Base-by-base conservation (phyloP, 1,140 invertebrate genomes). In the Proales similis region DNA sequence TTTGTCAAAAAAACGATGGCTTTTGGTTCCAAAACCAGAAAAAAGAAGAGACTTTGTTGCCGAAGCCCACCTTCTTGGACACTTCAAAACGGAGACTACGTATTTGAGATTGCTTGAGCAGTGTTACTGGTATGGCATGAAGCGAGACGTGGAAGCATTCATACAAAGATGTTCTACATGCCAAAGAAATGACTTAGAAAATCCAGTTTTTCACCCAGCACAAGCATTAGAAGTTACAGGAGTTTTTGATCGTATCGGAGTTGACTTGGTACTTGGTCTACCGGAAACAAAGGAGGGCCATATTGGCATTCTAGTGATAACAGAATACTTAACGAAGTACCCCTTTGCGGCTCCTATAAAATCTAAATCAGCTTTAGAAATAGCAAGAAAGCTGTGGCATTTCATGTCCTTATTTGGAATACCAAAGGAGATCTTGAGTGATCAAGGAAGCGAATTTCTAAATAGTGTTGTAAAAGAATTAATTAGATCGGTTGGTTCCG, bases 401-500 rank as follows among this genome's bases (percentile, higher is more conserved):
- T 48, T 19, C 7, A 48, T 0, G 30, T 3, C 27, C 6, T 6
- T 48, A 11, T 48, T 48, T 48, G 47, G 47, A 7, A 27, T 32
- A 48, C 36, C 36, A 32, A 32, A 48, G 20, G 47, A 48, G 14
- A 27, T 48, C 11, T 26, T 48, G 22, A 32, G 27, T 6, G 47
- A 48, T 29, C 47, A 48, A 48, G 47, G 24, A 26, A 22, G 20
- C 20, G 47, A 48, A 48, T 48, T 48, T 29, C 36, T 27, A n/a
- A 48, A 48, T 12, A 12, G 36, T 14, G 20, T 48, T 29, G 19
- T 48, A 7, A 17, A 48, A n/a, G 26, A 48, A 7, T 48, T 48
- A 48, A 48, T n/a, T 9, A 48, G 17, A 26, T 32, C 30, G 12
- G 19, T 48, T n/a, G 47, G 47, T 26, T 48, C 36, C 27, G 36